Percentiles rank a stretch among this genome's conserved stretches.
Evolutionary conservation across 2,797 vertebrate genomes (phyloP).

Genomic region (Oreochromis grahami): DNA sequence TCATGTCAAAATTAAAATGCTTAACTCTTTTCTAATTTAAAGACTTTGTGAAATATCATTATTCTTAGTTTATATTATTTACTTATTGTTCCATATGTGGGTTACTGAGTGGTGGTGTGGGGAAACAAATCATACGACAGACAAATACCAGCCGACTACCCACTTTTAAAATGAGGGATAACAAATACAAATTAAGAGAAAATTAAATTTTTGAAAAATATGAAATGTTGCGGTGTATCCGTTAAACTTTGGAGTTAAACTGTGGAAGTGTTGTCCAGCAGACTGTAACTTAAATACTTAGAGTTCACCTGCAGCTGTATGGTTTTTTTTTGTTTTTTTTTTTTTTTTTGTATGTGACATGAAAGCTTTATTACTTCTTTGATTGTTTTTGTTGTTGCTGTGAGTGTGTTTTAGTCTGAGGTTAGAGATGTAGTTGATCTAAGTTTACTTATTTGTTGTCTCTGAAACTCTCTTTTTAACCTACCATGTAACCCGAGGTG

Average conservation of each 20-base stretch:
- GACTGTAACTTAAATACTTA: neutral
- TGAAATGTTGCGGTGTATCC: accelerated
- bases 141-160: neutral
- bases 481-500: neutral
- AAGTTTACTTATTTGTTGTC: neutral
- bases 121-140: neutral
- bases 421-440: neutral
- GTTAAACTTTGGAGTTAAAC: neutral
- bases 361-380: neutral
- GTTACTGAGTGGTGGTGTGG: neutral
- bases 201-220: neutral
- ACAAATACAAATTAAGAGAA: neutral
- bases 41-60: neutral
- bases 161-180: neutral
- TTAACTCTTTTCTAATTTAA: neutral
- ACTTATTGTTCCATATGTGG: neutral
- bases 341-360: neutral
- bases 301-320: neutral
- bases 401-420: neutral
- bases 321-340: no score
- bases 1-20: neutral
- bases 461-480: neutral
- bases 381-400: accelerated
- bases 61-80: neutral
- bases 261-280: neutral